phyloP scores from a whole-genome alignment of 2,797 vertebrate genomes.

The Champsocephalus esox region DNA sequence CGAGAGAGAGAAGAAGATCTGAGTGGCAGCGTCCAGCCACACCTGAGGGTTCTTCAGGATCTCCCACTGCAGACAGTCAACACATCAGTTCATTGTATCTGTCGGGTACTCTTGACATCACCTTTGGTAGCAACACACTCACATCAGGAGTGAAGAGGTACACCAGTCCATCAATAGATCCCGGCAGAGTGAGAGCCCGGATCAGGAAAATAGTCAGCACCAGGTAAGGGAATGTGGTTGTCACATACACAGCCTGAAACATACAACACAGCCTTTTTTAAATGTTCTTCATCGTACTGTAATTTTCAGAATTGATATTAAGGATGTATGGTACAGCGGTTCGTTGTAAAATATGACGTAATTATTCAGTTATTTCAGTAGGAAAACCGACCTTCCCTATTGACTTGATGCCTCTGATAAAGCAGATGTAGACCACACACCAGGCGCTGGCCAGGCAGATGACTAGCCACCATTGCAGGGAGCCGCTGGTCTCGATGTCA shows the following conservation, averaged over 20 bases:
- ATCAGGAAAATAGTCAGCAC: constrained; percentile 91
- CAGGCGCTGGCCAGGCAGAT: constrained; percentile 87
- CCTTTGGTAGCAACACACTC: constrained; percentile 61
- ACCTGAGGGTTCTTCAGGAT: constrained; percentile 87
- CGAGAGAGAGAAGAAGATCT: constrained; percentile 96
- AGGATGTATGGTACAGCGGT: no score
- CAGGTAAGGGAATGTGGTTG: constrained; percentile 90
- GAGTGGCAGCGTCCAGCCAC: constrained; percentile 94
- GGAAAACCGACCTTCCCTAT: constrained; percentile 89
- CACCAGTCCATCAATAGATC: constrained; percentile 85
- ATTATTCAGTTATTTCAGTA: no score
- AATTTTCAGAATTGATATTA: no score
- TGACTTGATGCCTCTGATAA: constrained; percentile 90
- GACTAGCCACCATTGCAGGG: constrained; percentile 88
- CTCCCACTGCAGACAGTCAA: constrained; percentile 71
- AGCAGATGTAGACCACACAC: constrained; percentile 88
- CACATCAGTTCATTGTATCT: background rate
- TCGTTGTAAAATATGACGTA: no score
- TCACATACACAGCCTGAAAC: constrained; percentile 91
- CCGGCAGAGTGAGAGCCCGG: constrained; percentile 88
- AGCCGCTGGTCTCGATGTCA: constrained; percentile 78
- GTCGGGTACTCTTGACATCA: background rate
- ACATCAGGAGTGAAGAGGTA: constrained; percentile 93
- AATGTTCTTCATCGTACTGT: no score
- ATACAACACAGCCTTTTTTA: background rate